Percentiles rank a stretch among this genome's conserved stretches.
phyloP scores from a whole-genome alignment of 2,888 invertebrate species.

The Lasioglossum morio region DNA sequence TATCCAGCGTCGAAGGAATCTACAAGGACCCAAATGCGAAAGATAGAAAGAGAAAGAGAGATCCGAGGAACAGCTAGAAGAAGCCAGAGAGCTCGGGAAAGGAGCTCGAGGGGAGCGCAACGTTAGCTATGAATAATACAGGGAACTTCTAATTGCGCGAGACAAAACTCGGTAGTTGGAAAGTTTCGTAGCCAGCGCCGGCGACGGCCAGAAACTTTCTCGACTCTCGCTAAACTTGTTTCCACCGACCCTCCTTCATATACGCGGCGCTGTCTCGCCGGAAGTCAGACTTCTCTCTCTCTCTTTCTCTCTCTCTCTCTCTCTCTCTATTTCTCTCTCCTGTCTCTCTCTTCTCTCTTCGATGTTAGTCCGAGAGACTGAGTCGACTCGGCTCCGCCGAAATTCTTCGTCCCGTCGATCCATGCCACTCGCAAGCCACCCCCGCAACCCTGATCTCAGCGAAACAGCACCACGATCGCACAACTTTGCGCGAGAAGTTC shows the following conservation, averaged over 20 bases:
- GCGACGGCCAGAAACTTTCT: slow-evolving; percentile 65
- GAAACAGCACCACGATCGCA: background rate
- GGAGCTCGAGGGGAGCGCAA: slow-evolving; percentile 29
- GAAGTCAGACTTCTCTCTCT: slow-evolving; percentile 53
- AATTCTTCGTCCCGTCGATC: slow-evolving; percentile 5
- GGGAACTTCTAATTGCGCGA: slow-evolving; percentile 83
- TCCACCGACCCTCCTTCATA: slow-evolving; percentile 54
- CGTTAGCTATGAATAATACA: slow-evolving; percentile 83
- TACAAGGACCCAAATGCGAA: background rate
- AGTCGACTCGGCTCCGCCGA: background rate
- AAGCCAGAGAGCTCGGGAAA: slow-evolving; percentile 1
- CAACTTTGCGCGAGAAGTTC: background rate
- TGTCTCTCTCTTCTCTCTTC: background rate
- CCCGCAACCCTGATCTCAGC: background rate
- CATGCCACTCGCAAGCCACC: background rate
- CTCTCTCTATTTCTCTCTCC: background rate
- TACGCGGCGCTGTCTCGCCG: slow-evolving; percentile 61
- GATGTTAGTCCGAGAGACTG: background rate
- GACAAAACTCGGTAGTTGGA: slow-evolving; percentile 80
- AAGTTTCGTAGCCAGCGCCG: slow-evolving; percentile 68
- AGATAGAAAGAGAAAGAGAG: background rate
- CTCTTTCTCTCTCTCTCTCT: background rate
- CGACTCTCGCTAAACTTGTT: slow-evolving; percentile 70
- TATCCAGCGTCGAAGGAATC: slow-evolving; percentile 42
- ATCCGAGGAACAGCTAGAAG: background rate